Conservation (phyloP, 2,888 invertebrate species). For the Spodoptera exigua region DNA sequence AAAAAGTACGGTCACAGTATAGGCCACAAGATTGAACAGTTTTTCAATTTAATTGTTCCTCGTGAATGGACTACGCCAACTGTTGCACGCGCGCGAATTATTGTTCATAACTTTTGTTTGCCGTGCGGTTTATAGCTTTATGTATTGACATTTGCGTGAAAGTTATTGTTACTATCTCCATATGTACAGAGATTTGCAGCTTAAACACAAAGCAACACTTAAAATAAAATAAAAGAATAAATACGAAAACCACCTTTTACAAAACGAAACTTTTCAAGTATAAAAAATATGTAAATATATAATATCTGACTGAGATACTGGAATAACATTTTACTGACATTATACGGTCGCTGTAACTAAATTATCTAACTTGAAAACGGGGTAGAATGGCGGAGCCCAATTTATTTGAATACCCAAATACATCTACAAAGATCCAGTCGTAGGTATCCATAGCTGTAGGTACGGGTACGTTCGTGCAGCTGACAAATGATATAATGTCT, state of each 20-base stretch:
- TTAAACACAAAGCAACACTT: too few relatives aligned
- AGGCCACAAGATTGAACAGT: constrained; percentile 2
- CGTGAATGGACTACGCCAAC: constrained; percentile 10
- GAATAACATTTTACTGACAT: constrained; percentile 1
- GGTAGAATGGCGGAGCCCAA: constrained; percentile 5
- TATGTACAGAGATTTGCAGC: too few relatives aligned
- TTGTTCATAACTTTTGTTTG: constrained; percentile 5
- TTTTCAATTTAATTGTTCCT: constrained; percentile 15
- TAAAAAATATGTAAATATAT: too few relatives aligned
- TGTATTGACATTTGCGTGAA: background rate
- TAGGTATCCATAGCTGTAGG: background rate
- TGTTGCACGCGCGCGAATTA: constrained; percentile 16
- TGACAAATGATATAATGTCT: constrained; percentile 17
- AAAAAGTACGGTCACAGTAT: constrained; percentile 2
- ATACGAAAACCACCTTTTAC: too few relatives aligned
- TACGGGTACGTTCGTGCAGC: constrained; percentile 3
- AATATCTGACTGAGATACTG: background rate
- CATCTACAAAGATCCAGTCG: constrained; percentile 7
- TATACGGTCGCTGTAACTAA: background rate
- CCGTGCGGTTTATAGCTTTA: background rate
- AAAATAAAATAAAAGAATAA: too few relatives aligned
- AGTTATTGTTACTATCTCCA: too few relatives aligned
- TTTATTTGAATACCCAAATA: constrained; percentile 8
- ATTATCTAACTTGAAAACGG: constrained; percentile 19
- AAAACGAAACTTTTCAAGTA: too few relatives aligned